Percentiles rank a stretch among this genome's conserved stretches.
These are phyloP conservation scores for Anastrepha ludens DNA, from an alignment of 1,140 invertebrate species.

Conservation along the genomic window DNA sequence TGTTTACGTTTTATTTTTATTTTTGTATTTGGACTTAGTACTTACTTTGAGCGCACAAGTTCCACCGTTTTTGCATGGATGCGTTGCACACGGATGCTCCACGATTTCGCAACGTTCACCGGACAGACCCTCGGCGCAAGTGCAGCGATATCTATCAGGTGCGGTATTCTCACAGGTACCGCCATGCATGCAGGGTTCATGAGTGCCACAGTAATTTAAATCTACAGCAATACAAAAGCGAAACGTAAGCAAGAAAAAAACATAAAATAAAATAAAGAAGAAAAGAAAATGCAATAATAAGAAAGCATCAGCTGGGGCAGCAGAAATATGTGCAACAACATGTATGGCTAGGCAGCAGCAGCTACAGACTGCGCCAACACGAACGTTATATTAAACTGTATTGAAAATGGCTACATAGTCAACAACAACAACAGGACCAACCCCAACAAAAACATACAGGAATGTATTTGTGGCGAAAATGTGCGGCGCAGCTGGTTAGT, in stretches of 20 bases:
- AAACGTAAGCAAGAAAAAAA: conserved; percentile 62
- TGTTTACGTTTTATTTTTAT: conserved; percentile 5
- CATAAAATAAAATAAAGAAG: neutral
- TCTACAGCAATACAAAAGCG: conserved; percentile 77
- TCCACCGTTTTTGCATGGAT: conserved; percentile 91
- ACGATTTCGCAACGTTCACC: conserved; percentile 93
- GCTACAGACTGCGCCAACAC: neutral
- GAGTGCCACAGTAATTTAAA: conserved; percentile 97
- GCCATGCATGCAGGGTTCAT: conserved; percentile 95
- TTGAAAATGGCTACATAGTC: conserved; percentile 6
- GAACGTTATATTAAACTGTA: conserved; percentile 45
- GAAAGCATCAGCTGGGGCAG: neutral
- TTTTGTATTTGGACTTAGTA: neutral
- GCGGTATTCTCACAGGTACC: conserved; percentile 96
- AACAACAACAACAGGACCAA: neutral
- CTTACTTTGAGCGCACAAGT: conserved; percentile 78
- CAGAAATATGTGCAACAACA: too few relatives aligned
- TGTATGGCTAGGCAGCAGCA: neutral
- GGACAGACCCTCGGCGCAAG: conserved; percentile 92
- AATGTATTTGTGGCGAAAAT: neutral
- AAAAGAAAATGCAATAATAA: conserved; percentile 45
- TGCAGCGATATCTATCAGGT: conserved; percentile 93
- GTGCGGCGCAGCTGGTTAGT: conserved; percentile 13
- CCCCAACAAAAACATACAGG: neutral
- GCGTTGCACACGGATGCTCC: conserved; percentile 92